Conservation (phyloP, 2,113 vertebrate species). For the Bubo scandiacus region DNA sequence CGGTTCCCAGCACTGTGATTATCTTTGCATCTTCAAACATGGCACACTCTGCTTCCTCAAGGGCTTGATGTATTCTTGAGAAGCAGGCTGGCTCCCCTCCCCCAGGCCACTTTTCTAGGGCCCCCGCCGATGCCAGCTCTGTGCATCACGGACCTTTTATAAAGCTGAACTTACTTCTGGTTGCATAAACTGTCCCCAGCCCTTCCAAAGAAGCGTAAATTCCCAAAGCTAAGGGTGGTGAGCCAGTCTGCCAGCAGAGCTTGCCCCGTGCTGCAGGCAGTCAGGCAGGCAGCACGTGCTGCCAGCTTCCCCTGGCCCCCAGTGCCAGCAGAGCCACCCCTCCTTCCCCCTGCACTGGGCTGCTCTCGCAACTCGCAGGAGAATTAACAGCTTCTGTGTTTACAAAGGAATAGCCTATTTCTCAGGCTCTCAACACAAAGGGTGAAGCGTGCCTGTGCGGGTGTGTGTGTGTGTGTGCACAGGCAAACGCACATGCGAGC, state of each 20-base stretch:
- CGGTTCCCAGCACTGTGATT: slow-evolving; percentile 98
- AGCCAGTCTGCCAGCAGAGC: neutral
- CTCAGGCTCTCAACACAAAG: neutral
- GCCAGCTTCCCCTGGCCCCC: neutral
- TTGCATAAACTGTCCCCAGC: neutral
- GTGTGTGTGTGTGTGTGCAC: fast-evolving
- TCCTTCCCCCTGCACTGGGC: neutral
- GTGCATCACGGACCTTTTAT: slow-evolving; percentile 56
- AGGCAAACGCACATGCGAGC: neutral
- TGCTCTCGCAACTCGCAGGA: neutral
- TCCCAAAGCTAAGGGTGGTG: neutral
- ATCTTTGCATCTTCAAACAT: slow-evolving; percentile 99
- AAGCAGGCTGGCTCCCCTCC: slow-evolving; percentile 63
- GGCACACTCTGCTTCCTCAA: slow-evolving; percentile 98
- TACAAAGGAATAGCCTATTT: neutral
- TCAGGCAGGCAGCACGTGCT: neutral
- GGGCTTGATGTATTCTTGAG: slow-evolving; percentile 97
- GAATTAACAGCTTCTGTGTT: neutral
- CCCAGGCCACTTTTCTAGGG: slow-evolving; percentile 53
- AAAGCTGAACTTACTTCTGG: slow-evolving; percentile 33
- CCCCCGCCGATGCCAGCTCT: neutral
- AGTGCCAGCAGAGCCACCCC: neutral
- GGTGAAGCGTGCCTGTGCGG: fast-evolving
- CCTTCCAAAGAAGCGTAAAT: neutral
- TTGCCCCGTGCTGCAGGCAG: neutral